A percentile compares a stretch with the other conserved stretches of the same genome.
These are phyloP conservation scores for Oscheius sp. DNA, from an alignment of 2,888 invertebrate genomes.

Conservation along the genomic window DNA sequence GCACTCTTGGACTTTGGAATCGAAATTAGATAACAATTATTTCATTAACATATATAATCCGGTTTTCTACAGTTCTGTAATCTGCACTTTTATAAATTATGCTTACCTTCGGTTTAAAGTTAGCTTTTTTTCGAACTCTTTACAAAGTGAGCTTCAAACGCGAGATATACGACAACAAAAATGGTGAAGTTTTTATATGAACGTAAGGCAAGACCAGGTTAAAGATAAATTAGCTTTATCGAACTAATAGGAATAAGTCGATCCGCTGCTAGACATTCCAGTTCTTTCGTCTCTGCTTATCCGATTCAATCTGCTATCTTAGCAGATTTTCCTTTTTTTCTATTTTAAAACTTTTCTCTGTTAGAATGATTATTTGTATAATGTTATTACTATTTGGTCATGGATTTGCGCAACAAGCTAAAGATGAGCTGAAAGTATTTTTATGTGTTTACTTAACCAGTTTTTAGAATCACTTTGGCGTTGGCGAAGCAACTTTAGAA, in stretches of 20 bases:
- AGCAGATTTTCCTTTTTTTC: background rate
- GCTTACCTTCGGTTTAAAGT: background rate
- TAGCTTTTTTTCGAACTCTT: background rate
- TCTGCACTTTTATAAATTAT: background rate
- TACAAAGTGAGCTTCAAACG: background rate
- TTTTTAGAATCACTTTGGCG: constrained; percentile 48
- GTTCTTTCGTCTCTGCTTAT: constrained; percentile 9
- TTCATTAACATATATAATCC: no score
- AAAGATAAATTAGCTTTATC: no score
- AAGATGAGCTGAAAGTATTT: constrained; percentile 3
- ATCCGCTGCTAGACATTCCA: constrained; percentile 4
- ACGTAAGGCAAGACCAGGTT: no score
- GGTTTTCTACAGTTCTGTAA: no score
- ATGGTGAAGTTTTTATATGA: no score
- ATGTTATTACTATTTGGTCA: no score
- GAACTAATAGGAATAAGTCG: background rate
- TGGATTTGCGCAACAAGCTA: background rate
- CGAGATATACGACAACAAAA: no score
- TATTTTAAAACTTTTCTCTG: no score
- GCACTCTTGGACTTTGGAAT: constrained; percentile 56
- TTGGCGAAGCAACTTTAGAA: constrained; percentile 52
- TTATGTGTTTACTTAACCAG: background rate
- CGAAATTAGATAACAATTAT: no score
- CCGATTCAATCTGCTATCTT: constrained; percentile 21
- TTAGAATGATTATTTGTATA: no score